These are phyloP conservation scores for Corapipo altera DNA, from an alignment of 2,113 vertebrate genomes.

Conservation along the genomic window DNA sequence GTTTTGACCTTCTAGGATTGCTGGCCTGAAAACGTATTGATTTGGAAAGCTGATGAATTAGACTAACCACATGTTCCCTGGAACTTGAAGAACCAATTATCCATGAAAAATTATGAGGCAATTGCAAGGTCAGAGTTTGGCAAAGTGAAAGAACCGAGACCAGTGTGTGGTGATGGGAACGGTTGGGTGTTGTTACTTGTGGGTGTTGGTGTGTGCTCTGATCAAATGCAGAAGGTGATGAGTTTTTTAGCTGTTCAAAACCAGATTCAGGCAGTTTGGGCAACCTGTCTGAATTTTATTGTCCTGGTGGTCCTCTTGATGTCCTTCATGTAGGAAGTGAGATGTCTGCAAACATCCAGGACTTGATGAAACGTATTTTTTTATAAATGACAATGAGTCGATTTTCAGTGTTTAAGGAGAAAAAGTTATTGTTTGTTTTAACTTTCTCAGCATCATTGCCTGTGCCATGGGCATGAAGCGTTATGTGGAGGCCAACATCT, in stretches of 20 bases:
- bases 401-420: not conserved
- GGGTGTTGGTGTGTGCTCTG: not conserved
- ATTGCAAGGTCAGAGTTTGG: not conserved
- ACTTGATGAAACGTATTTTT: not conserved
- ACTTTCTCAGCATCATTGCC: conserved; percentile 75
- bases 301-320: not conserved
- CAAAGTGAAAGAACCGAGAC: not conserved
- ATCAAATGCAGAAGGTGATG: not conserved
- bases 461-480: conserved; percentile 86
- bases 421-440: not conserved
- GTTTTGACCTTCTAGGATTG: not conserved
- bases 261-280: not conserved
- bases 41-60: conserved; percentile 27
- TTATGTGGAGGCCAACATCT: conserved; percentile 84
- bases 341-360: not conserved
- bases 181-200: not conserved
- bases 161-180: rapidly evolving
- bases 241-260: not conserved
- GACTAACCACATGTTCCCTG: not conserved
- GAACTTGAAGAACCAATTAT: conserved; percentile 16
- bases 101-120: not conserved
- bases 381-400: rapidly evolving
- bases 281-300: not conserved
- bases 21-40: conserved; percentile 17
- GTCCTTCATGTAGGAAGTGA: not conserved